Percentiles rank a stretch among this genome's conserved stretches.
Evolutionary conservation across 2,113 vertebrate genomes (phyloP).

Genomic region (Zeus faber): DNA sequence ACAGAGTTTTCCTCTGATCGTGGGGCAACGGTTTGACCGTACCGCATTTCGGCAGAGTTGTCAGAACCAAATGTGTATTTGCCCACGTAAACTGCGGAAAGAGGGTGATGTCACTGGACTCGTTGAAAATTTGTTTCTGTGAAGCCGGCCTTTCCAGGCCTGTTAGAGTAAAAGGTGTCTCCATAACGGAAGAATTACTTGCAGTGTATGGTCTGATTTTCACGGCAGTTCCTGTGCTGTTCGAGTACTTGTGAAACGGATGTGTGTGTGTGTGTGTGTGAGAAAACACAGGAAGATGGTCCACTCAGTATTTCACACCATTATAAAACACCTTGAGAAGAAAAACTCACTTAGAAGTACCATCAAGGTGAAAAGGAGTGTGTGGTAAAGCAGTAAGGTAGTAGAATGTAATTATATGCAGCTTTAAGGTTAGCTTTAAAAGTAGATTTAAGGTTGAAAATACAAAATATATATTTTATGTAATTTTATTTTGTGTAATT

Average conservation of each 20-base stretch:
- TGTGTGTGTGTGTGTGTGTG: neutral
- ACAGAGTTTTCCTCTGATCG: constrained; percentile 22
- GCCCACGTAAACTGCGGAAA: neutral
- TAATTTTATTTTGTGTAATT: no score
- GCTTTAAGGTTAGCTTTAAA: no score
- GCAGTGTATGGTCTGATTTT: no score
- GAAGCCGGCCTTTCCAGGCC: constrained; percentile 1
- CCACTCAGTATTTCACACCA: constrained; percentile 4
- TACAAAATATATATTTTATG: no score
- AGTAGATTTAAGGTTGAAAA: no score
- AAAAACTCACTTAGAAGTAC: no score
- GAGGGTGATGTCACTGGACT: constrained; percentile 19
- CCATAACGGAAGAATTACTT: no score
- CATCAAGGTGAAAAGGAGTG: no score
- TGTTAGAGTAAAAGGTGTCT: neutral
- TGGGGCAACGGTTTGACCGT: constrained; percentile 31
- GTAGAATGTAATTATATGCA: no score
- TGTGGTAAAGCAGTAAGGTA: no score
- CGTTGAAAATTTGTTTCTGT: constrained; percentile 9
- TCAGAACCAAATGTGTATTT: constrained; percentile 21
- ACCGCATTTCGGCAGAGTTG: neutral
- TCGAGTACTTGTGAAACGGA: neutral
- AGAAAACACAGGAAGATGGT: constrained; percentile 10
- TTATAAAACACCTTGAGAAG: neutral
- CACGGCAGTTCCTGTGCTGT: neutral